Evolutionary conservation across 30 jellyfish, hydroid and myxozoan species (phyloP).

Genomic region (Calvadosia cruxmelitensis): DNA sequence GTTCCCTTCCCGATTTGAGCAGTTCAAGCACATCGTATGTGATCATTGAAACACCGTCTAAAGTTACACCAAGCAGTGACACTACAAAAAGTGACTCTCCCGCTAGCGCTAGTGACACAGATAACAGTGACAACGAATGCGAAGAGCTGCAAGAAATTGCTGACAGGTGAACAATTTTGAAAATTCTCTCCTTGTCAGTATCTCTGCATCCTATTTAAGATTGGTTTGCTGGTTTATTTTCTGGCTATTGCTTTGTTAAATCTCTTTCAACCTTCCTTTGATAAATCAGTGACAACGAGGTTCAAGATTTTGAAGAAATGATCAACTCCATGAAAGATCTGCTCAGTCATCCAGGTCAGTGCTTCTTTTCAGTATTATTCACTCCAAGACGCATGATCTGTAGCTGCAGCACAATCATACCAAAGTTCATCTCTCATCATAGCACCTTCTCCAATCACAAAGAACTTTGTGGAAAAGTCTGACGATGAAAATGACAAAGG

Average conservation of each 20-base stretch:
- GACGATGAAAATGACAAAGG: no score
- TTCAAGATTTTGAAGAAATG: slow-evolving; percentile 79
- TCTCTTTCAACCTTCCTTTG: not conserved
- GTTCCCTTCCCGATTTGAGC: not conserved
- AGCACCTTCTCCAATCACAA: not conserved
- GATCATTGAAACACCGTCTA: not conserved
- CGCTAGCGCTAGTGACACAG: no score
- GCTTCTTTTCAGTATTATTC: not conserved
- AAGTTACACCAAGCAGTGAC: no score
- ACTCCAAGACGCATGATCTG: not conserved
- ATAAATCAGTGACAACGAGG: slow-evolving; percentile 55
- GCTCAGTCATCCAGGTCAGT: slow-evolving; percentile 52
- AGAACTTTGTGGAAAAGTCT: no score
- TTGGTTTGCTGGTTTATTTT: no score
- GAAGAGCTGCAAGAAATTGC: no score
- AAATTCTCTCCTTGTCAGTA: no score
- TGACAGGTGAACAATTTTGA: no score
- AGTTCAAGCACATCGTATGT: not conserved
- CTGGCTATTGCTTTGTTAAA: no score
- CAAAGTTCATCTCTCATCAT: not conserved
- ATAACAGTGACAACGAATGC: no score
- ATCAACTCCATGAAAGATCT: slow-evolving; percentile 85
- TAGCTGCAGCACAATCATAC: not conserved
- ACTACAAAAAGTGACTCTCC: no score
- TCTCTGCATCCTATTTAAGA: no score